These are phyloP conservation scores for Vombatus ursinus DNA, from an alignment of 2,113 vertebrate species.

Conservation along the genomic window DNA sequence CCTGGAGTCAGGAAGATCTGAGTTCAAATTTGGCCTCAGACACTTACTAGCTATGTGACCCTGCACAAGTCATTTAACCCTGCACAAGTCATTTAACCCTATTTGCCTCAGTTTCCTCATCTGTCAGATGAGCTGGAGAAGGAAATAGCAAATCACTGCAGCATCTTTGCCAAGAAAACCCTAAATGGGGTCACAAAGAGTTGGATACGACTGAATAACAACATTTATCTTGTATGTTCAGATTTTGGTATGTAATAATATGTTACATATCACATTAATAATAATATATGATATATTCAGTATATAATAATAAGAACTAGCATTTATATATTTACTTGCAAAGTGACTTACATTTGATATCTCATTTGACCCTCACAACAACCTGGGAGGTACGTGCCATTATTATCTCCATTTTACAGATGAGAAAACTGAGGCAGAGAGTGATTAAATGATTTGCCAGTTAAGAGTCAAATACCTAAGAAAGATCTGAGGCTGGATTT, in stretches of 20 bases:
- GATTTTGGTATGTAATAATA: background rate
- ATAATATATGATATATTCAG: too few relatives aligned
- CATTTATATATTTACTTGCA: background rate
- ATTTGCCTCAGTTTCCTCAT: background rate
- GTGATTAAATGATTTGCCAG: background rate
- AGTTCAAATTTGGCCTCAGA: background rate
- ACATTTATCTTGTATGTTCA: background rate
- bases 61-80: background rate
- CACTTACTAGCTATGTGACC: background rate
- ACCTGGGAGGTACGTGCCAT: background rate
- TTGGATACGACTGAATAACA: background rate
- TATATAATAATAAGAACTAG: background rate
- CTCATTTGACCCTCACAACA: background rate
- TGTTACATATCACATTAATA: too few relatives aligned
- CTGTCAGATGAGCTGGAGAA: background rate
- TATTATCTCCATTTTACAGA: background rate
- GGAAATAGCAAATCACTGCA: background rate
- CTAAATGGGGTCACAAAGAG: background rate
- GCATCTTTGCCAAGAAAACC: background rate
- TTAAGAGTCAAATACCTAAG: background rate
- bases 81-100: background rate
- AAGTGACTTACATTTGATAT: background rate
- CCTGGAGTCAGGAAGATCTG: background rate
- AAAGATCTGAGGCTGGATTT: background rate
- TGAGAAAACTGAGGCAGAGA: background rate